Conservation (phyloP, 2,797 vertebrate species). For the Mus minutoides region DNA sequence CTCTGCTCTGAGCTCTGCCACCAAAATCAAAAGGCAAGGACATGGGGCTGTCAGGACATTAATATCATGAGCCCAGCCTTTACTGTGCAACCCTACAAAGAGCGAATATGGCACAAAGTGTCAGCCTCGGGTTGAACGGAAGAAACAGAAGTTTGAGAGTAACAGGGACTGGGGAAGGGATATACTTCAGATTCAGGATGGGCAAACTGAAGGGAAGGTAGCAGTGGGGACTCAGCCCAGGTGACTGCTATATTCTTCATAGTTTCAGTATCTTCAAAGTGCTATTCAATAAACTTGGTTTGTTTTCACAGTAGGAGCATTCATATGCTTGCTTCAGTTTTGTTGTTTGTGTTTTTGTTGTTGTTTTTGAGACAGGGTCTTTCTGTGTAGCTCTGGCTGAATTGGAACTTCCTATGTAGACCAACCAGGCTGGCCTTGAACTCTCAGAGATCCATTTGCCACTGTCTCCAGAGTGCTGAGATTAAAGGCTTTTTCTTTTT, state of each 20-base stretch:
- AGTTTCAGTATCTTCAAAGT: constrained; percentile 2
- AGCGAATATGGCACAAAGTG: not conserved
- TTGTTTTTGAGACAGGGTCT: not conserved
- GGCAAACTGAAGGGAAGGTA: not conserved
- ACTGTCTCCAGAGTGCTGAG: not conserved
- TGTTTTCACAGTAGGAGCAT: not conserved
- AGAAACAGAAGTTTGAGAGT: not conserved
- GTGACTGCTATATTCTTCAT: not conserved
- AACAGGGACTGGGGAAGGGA: not conserved
- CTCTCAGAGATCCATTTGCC: not conserved
- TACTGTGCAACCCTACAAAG: not conserved
- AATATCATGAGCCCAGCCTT: not conserved
- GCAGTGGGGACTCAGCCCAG: not conserved
- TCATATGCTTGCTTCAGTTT: not conserved
- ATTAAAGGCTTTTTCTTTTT: not conserved
- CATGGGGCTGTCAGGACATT: not conserved
- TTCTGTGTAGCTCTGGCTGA: not conserved
- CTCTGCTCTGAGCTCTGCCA: not conserved
- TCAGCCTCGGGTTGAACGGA: not conserved
- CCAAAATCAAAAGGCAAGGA: not conserved
- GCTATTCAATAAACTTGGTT: not conserved
- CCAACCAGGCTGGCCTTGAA: not conserved
- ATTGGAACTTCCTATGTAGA: not conserved
- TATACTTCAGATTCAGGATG: not conserved
- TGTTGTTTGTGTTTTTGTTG: not conserved